These are phyloP conservation scores for Meleagris gallopavo DNA, from an alignment of 2,113 vertebrate genomes.

Conservation along the genomic window DNA sequence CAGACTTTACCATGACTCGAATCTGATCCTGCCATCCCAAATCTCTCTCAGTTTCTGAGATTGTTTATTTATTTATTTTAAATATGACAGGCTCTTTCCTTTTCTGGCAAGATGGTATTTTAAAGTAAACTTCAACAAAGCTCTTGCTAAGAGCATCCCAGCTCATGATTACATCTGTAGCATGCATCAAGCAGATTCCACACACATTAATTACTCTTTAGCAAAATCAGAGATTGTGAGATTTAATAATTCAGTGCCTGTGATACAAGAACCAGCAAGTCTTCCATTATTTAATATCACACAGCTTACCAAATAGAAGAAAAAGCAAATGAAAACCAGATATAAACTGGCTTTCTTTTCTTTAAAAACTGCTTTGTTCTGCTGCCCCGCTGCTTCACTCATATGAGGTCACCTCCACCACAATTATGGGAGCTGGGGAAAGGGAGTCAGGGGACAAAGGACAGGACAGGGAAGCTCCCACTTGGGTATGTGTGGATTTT, in stretches of 20 bases:
- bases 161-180: slow-evolving; percentile 15
- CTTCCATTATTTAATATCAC: background rate
- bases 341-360: background rate
- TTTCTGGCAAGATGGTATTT: background rate
- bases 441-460: background rate
- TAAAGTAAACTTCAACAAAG: background rate
- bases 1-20: background rate
- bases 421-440: background rate
- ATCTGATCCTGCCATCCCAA: background rate
- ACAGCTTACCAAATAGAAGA: background rate
- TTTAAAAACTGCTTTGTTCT: background rate
- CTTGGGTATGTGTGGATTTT: background rate
- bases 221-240: slow-evolving; percentile 5
- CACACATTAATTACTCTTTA: background rate
- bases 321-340: background rate
- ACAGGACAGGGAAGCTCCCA: background rate
- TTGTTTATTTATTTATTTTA: background rate
- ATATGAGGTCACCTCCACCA: background rate
- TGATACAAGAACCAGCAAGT: slow-evolving; percentile 12
- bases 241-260: background rate
- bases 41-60: background rate
- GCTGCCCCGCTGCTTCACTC: background rate
- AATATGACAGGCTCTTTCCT: background rate
- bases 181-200: background rate
- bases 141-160: background rate